These are phyloP conservation scores for Pinna nobilis DNA, from an alignment of 1,140 invertebrate genomes.

Conservation along the genomic window DNA sequence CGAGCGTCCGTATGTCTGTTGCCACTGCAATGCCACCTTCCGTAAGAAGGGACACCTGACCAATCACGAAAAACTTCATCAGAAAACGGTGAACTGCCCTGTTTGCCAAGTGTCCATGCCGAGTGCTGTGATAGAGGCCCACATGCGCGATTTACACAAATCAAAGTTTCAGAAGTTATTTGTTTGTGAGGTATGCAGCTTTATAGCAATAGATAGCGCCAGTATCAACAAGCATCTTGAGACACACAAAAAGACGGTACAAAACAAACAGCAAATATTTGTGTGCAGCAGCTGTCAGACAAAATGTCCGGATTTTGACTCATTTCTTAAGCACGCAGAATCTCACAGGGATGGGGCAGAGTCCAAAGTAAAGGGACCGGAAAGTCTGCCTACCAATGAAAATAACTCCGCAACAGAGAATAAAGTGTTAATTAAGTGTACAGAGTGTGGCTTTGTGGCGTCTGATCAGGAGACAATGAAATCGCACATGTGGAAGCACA, in stretches of 20 bases:
- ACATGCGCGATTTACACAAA: slow-evolving; percentile 61
- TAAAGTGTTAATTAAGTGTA: slow-evolving; percentile 65
- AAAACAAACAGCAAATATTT: slow-evolving; percentile 14
- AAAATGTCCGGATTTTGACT: slow-evolving; percentile 29
- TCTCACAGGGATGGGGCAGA: slow-evolving; percentile 18
- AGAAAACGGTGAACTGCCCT: slow-evolving; percentile 53
- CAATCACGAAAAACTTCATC: slow-evolving; percentile 72
- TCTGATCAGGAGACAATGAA: slow-evolving; percentile 59
- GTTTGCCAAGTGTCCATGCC: slow-evolving; percentile 44
- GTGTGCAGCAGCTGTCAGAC: slow-evolving; percentile 42
- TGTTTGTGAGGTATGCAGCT: slow-evolving; percentile 65
- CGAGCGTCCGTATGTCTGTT: slow-evolving; percentile 69
- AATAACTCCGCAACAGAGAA: too few relatives aligned
- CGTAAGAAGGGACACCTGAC: slow-evolving; percentile 73
- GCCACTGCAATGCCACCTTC: slow-evolving; percentile 71
- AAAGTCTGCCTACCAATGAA: neutral
- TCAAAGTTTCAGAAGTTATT: slow-evolving; percentile 57
- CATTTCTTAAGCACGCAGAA: slow-evolving; percentile 38
- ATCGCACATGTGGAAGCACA: slow-evolving; percentile 64
- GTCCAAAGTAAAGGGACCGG: neutral
- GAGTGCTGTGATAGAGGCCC: slow-evolving; percentile 51
- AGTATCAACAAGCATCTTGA: slow-evolving; percentile 61
- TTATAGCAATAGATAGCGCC: slow-evolving; percentile 55
- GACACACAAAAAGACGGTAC: slow-evolving; percentile 28
- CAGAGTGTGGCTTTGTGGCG: slow-evolving; percentile 70